Conservation (phyloP, 2,797 vertebrate genomes). For the Nyctalus aviator region DNA sequence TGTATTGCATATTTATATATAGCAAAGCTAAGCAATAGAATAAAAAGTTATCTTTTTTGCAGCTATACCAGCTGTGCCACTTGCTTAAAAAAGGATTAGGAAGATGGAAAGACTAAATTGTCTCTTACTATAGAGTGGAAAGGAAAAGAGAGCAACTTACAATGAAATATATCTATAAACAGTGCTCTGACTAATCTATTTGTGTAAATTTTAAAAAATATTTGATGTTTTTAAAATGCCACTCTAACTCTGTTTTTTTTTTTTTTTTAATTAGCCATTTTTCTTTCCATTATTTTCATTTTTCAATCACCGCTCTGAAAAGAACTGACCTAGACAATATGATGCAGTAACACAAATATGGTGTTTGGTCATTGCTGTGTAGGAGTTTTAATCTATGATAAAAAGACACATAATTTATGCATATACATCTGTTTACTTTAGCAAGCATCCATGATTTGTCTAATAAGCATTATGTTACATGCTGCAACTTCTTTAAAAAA, state of each 20-base stretch:
- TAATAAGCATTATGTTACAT: background rate
- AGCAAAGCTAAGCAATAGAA: slow-evolving; percentile 26
- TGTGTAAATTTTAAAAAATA: slow-evolving; percentile 12
- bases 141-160: slow-evolving; percentile 35
- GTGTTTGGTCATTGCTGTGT: background rate
- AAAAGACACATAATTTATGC: background rate
- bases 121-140: background rate
- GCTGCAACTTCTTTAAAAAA: background rate
- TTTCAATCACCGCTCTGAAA: background rate
- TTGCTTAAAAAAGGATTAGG: slow-evolving; percentile 11
- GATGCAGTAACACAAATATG: background rate
- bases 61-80: background rate
- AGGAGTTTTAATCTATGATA: background rate
- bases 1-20: background rate
- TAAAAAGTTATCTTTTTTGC: slow-evolving; percentile 32
- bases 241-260: slow-evolving; percentile 11
- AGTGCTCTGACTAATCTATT: background rate
- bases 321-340: background rate
- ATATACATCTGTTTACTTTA: background rate
- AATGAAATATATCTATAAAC: slow-evolving; percentile 10
- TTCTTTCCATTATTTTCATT: background rate
- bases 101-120: slow-evolving; percentile 10
- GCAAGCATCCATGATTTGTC: background rate
- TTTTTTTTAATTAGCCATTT: slow-evolving; percentile 35
- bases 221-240: background rate